Base-by-base conservation (phyloP, 2,888 invertebrate genomes). In the Gasteruption jaculator region DNA sequence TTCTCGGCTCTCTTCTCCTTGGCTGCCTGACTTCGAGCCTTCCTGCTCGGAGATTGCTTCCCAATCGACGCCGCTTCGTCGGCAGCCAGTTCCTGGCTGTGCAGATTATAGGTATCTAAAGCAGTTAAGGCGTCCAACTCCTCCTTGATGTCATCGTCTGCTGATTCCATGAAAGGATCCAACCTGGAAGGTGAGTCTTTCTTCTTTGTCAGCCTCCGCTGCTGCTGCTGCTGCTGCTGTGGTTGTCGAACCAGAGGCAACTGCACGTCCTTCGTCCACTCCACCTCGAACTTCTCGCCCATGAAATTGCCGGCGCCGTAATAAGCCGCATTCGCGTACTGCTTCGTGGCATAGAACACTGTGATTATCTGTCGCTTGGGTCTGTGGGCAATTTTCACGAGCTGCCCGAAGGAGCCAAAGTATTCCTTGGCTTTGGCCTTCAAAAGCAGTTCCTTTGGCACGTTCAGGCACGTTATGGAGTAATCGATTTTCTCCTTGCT, bases 401-500 rank as follows among this genome's bases (percentile, higher is more conserved):
- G 78, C 26, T 74, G 76, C 0, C 91, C 91, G 73, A 82, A 91
- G 58, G 81, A 79, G 14, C 78, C 74, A 46, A 86, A 86, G 63
- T 86, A 81, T 41, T 77, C 74, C 53, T 80, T 81, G 1, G 83
- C 81, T 2, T 77, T 62, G 35, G 73, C 63, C 60, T 76, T 78
- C 50, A 83, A 80, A 38, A 83, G 74, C 39, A 86, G 73, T 6
- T 74, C 68, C 20, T 80, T 79, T 0, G 86, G 86, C 31, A 85
- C 81, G 59, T 79, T 75, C 21, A 74, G 71, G 58, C 85, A 85
- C 5, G 53, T 65, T 33, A 65, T 57, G 0, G 64, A 61, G 12
- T 61, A 54, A 11, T 55, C 50, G 3, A 50, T 16, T 22, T 52
- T 56, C 14, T 50, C 39, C 48, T 53, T 61, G 1, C 36, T 12